Conservation (phyloP, 1,140 invertebrate species). For the Portunus trituberculatus region DNA sequence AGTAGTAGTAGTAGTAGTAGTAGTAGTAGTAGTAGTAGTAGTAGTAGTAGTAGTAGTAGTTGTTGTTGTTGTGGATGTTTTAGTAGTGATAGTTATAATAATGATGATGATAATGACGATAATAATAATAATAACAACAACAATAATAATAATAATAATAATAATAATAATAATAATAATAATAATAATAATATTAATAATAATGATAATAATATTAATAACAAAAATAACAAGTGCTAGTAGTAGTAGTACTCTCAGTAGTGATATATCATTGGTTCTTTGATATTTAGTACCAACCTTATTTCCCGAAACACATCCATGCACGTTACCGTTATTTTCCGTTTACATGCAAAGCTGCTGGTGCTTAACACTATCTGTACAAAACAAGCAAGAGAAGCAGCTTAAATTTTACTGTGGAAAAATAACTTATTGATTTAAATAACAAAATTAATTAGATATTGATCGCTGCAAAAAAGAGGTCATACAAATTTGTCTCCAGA, state of each 20-base stretch:
- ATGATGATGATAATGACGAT: conserved; percentile 46
- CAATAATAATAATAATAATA: conserved; percentile 36
- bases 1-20: background rate
- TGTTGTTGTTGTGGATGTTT: background rate
- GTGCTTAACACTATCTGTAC: too few species aligned
- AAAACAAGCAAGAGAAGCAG: too few species aligned
- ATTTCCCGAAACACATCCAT: too few species aligned
- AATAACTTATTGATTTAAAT: too few species aligned
- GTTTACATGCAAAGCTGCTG: too few species aligned
- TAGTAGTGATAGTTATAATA: background rate
- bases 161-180: conserved; percentile 38
- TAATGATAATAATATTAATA: conserved; percentile 31
- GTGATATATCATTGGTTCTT: background rate
- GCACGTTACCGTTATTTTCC: too few species aligned
- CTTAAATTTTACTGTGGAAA: too few species aligned
- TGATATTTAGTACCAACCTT: too few species aligned
- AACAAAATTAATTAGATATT: too few species aligned
- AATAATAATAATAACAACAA: conserved; percentile 29
- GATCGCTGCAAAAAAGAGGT: too few species aligned
- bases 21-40: background rate
- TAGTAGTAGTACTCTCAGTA: background rate
- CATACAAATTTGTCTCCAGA: too few species aligned
- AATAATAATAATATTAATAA: background rate
- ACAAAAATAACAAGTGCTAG: background rate
- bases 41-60: background rate